Base-by-base conservation (phyloP, 2,797 vertebrate species). In the Platyrinchus mystaceus region DNA sequence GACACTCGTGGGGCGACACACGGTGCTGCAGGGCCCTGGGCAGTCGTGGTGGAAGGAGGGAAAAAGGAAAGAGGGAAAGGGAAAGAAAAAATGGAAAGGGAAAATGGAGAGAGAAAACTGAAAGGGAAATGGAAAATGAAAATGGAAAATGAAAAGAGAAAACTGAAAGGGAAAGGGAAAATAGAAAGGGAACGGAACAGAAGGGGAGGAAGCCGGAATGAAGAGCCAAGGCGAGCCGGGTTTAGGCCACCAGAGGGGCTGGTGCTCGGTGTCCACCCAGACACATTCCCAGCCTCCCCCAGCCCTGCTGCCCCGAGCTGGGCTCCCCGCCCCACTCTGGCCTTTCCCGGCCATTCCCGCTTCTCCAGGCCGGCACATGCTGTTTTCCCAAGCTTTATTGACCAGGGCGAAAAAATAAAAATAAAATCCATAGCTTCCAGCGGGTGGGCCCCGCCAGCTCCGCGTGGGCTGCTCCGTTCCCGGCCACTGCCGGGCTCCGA, bases 281-380 rank as follows among this genome's bases (percentile, higher is more conserved):
- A 13, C 6, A 1, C 4, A 3, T n/a, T 55, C 67, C n/a, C 71
- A 12, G 71, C 50, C 7, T 8, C 1, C 15, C 36, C 30, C 26
- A 6, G 41, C 6, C 32, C 50, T 39, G 6, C 28, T 30, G 10
- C 16, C 4, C 36, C 24, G 16, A 17, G 21, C 30, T 14, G 32
- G 34, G n/a, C 2, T 64, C 14, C 20, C 30, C 12, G 2, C 3
- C 9, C 18, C 16, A 0, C 58, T 46, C 39, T 0, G 47, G 36
- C 32, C 5, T 24, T 32, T 56, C 56, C 60, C n/a, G 26, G 26
- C 76, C 22, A 4, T 55, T 49, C 43, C 39, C 12, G 2, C 24
- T 34, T 23, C 24, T 39, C 24, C 90, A 34, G 78, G 20, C 14
- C 28, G 21, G 34, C 47, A 19, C 8, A 14, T 10, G 73, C 41